phyloP scores from a whole-genome alignment of 1,140 invertebrate genomes.

The Nixonia krombeini region DNA sequence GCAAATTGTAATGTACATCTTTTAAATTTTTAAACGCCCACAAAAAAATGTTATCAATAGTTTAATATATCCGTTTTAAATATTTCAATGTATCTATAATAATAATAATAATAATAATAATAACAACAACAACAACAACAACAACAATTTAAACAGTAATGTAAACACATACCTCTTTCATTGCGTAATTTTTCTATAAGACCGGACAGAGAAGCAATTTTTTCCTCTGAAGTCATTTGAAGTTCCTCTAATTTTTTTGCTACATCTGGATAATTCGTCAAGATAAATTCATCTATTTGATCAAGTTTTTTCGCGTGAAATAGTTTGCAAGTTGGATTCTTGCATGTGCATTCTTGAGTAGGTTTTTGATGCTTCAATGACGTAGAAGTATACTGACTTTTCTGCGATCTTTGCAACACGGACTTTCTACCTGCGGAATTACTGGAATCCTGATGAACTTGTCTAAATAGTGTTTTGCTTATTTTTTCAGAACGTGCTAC shows the following conservation, averaged over 20 bases:
- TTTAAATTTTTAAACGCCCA: too few species aligned
- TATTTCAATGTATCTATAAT: too few species aligned
- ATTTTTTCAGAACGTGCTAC: conserved; percentile 43
- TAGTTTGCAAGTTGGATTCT: conserved; percentile 56
- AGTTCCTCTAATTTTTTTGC: conserved; percentile 59
- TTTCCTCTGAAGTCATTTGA: conserved; percentile 58
- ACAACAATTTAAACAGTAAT: too few species aligned
- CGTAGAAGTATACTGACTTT: background rate
- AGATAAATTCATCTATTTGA: conserved; percentile 29
- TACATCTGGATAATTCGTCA: conserved; percentile 54
- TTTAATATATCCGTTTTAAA: too few species aligned
- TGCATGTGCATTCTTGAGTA: conserved; percentile 45
- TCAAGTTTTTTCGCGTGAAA: conserved; percentile 46
- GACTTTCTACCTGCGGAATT: conserved; percentile 1
- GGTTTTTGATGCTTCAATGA: background rate
- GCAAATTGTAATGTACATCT: too few species aligned
- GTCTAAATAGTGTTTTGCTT: conserved; percentile 35
- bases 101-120: too few species aligned
- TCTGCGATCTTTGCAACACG: background rate
- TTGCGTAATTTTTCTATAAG: conserved; percentile 59
- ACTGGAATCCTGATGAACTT: conserved; percentile 8
- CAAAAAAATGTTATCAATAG: too few species aligned
- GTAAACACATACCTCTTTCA: conserved; percentile 57
- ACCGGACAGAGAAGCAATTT: conserved; percentile 61
- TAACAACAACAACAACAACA: too few species aligned